These are phyloP conservation scores for Cyphomyrus plagiostoma DNA, from an alignment of 2,113 vertebrate genomes.

Conservation along the genomic window DNA sequence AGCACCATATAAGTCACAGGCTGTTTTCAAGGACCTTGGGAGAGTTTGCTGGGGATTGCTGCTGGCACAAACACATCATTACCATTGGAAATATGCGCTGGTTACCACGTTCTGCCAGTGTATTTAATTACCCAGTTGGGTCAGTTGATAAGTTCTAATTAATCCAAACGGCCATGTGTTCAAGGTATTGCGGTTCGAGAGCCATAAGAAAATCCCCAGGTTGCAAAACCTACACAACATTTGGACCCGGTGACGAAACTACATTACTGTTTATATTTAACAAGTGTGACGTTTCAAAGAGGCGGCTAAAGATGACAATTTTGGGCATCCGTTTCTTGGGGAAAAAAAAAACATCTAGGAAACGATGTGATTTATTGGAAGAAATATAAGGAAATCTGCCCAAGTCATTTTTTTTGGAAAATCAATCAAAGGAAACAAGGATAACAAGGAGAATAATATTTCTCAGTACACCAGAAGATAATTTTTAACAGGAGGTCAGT, in stretches of 20 bases:
- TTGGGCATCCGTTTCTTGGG: background rate
- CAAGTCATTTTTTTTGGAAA: background rate
- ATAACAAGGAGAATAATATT: background rate
- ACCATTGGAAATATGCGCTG: constrained; percentile 1
- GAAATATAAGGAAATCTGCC: background rate
- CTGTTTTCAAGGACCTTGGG: background rate
- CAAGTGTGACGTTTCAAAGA: constrained; percentile 8
- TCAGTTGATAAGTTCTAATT: background rate
- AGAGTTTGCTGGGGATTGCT: constrained; percentile 5
- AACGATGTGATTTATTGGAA: background rate
- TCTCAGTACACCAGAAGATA: background rate
- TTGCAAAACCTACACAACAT: background rate
- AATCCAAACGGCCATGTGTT: constrained; percentile 2
- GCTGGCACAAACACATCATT: background rate
- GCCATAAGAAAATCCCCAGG: background rate
- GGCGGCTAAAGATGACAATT: background rate
- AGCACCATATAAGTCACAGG: background rate
- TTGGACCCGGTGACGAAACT: background rate
- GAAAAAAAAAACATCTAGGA: background rate
- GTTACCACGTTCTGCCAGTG: background rate
- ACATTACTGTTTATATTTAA: constrained; percentile 5
- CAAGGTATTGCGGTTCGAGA: background rate
- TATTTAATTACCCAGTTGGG: constrained; percentile 16
- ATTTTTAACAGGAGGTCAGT: background rate
- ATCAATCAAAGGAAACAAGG: background rate